Evolutionary conservation across 2,797 vertebrate species (phyloP).

Genomic region (Enteromius argenteus): DNA sequence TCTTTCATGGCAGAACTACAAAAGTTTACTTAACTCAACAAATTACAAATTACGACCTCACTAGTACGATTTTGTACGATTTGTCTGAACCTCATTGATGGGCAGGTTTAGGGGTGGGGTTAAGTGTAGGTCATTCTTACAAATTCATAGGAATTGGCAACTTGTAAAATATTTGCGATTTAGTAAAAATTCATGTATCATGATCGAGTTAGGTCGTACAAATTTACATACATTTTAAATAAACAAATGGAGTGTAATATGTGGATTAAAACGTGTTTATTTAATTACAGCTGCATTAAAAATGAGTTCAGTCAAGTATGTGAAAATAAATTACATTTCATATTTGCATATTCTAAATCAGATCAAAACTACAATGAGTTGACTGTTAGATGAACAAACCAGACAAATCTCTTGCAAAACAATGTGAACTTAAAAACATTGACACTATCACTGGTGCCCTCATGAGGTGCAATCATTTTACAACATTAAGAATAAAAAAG

Average conservation of each 20-base stretch:
- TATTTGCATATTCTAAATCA: not conserved
- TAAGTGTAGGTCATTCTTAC: too few species aligned
- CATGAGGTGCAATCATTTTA: not conserved
- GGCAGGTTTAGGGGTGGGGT: too few species aligned
- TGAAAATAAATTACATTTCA: not conserved
- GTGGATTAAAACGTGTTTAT: not conserved
- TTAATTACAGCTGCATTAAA: not conserved
- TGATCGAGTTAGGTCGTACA: too few species aligned
- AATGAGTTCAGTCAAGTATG: not conserved
- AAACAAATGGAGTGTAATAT: not conserved
- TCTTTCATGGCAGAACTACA: not conserved
- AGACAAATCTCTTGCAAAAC: not conserved
- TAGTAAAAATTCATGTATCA: too few species aligned
- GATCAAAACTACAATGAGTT: not conserved
- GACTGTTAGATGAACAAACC: not conserved
- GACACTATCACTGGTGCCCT: not conserved
- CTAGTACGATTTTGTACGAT: too few species aligned
- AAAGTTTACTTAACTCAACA: not conserved
- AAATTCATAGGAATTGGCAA: too few species aligned
- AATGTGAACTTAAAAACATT: not conserved
- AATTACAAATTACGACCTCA: not conserved
- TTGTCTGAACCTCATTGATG: too few species aligned
- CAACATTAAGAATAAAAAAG: not conserved
- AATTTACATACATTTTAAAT: not conserved
- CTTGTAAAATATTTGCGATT: too few species aligned